These are phyloP conservation scores for Cephus nigrinus DNA, from an alignment of 2,888 invertebrate species.

Conservation along the genomic window DNA sequence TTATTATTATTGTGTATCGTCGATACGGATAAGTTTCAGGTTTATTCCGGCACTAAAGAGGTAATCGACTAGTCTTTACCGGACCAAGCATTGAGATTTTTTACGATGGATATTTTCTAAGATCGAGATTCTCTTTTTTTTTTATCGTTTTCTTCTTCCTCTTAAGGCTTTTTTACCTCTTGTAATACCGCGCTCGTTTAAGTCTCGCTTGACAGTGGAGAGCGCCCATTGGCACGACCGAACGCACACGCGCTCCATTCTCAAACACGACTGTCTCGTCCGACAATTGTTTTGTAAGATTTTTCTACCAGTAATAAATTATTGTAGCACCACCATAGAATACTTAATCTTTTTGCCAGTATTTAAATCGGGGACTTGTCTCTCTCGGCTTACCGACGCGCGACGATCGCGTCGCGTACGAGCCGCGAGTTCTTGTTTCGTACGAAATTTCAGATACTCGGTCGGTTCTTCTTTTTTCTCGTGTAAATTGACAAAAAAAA, in stretches of 20 bases:
- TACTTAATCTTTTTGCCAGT: conserved; percentile 46
- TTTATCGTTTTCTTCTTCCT: conserved; percentile 27
- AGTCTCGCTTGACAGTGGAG: conserved; percentile 23
- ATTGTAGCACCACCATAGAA: conserved; percentile 42
- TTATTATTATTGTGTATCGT: conserved; percentile 32
- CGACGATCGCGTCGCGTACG: background rate
- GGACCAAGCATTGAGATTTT: conserved; percentile 60
- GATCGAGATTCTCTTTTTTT: conserved; percentile 43
- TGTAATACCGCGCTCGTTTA: conserved; percentile 21
- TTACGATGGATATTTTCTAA: conserved; percentile 45
- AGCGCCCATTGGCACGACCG: background rate
- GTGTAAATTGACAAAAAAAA: too few relatives aligned
- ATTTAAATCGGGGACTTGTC: conserved; percentile 40
- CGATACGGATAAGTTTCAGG: conserved; percentile 45
- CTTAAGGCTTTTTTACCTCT: conserved; percentile 18
- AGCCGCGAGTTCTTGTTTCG: background rate
- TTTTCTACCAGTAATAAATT: conserved; percentile 54
- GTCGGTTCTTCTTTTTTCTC: background rate
- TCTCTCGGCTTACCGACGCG: conserved; percentile 16
- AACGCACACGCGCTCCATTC: conserved; percentile 22
- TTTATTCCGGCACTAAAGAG: conserved; percentile 48
- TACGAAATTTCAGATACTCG: background rate
- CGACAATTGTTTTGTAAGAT: conserved; percentile 38
- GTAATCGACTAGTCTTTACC: conserved; percentile 62
- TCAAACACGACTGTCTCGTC: conserved; percentile 21